Conservation (phyloP, 2,113 vertebrate genomes). For the Gymnarchus niloticus region DNA sequence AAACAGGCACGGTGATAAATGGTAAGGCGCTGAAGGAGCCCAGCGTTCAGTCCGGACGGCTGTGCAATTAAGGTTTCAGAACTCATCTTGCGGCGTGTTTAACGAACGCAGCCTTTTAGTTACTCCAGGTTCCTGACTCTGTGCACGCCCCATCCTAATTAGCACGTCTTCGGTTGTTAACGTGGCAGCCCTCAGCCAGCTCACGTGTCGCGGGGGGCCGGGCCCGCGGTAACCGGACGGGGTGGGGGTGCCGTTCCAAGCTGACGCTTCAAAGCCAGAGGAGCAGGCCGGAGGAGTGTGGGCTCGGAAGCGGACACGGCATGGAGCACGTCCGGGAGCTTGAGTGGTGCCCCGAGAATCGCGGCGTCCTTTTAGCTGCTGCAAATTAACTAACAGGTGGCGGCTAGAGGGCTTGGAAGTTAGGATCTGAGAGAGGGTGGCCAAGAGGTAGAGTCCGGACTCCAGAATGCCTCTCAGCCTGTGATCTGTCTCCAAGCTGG, state of each 20-base stretch:
- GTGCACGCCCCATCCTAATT: conserved; percentile 60
- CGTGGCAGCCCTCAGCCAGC: conserved; percentile 52
- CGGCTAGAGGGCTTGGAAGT: conserved; percentile 68
- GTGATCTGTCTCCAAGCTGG: conserved; percentile 75
- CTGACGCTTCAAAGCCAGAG: conserved; percentile 56
- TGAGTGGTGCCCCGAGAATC: conserved; percentile 57
- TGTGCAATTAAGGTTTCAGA: conserved; percentile 11
- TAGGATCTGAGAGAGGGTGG: conserved; percentile 60
- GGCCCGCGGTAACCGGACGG: conserved; percentile 61
- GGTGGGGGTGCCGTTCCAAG: conserved; percentile 52
- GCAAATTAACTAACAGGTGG: conserved; percentile 72
- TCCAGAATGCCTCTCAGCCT: conserved; percentile 58
- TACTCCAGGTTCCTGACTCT: conserved; percentile 51
- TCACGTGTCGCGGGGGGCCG: conserved; percentile 45
- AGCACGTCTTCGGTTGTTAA: conserved; percentile 57
- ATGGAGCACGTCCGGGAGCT: conserved; percentile 24
- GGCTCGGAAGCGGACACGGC: not conserved
- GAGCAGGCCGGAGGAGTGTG: conserved; percentile 30
- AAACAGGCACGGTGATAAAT: not conserved
- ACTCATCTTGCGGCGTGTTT: conserved; percentile 17
- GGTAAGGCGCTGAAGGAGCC: not conserved
- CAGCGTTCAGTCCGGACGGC: not conserved
- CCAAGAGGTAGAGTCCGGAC: conserved; percentile 68
- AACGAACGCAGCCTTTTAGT: conserved; percentile 27
- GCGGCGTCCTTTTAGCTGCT: conserved; percentile 59